Evolutionary conservation across 1,140 invertebrate genomes (phyloP).

Genomic region (Lethocerus indicus): DNA sequence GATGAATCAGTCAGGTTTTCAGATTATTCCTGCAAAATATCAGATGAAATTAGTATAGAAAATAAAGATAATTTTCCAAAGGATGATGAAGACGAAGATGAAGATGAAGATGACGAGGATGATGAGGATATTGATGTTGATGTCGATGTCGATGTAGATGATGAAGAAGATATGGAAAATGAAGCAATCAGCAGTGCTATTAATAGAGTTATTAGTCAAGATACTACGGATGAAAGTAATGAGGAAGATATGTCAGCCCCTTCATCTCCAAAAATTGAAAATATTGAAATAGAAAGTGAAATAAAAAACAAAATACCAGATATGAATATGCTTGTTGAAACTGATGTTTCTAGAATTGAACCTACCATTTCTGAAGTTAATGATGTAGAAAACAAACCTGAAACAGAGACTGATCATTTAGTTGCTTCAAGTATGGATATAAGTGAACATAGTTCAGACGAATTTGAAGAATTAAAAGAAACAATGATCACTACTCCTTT

Average conservation of each 20-base stretch:
- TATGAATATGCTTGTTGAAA: not conserved
- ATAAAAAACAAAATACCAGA: constrained; percentile 22
- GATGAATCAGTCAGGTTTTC: not conserved
- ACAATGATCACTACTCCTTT: too few relatives aligned
- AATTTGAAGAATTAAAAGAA: too few relatives aligned
- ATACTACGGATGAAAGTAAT: constrained; percentile 9
- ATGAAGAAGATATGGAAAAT: constrained; percentile 7
- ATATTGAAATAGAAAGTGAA: constrained; percentile 35
- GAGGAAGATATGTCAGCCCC: constrained; percentile 22
- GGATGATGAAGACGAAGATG: constrained; percentile 4
- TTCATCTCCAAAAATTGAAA: constrained; percentile 22
- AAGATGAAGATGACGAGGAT: constrained; percentile 2
- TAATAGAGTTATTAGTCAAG: constrained; percentile 8
- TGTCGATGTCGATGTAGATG: constrained; percentile 4
- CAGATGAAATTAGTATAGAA: not conserved
- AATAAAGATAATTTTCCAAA: not conserved
- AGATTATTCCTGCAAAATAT: not conserved
- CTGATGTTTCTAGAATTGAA: too few relatives aligned
- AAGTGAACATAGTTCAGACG: too few relatives aligned
- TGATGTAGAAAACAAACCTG: constrained; percentile 20
- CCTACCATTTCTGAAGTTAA: constrained; percentile 22
- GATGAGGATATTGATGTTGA: constrained; percentile 4
- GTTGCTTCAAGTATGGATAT: constrained; percentile 17
- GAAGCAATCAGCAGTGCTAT: constrained; percentile 10
- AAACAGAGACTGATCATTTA: constrained; percentile 19